A percentile compares a stretch with the other conserved stretches of the same genome.
Conservation (phyloP, 2,888 invertebrate genomes). For the Ptilodon capucinus region DNA sequence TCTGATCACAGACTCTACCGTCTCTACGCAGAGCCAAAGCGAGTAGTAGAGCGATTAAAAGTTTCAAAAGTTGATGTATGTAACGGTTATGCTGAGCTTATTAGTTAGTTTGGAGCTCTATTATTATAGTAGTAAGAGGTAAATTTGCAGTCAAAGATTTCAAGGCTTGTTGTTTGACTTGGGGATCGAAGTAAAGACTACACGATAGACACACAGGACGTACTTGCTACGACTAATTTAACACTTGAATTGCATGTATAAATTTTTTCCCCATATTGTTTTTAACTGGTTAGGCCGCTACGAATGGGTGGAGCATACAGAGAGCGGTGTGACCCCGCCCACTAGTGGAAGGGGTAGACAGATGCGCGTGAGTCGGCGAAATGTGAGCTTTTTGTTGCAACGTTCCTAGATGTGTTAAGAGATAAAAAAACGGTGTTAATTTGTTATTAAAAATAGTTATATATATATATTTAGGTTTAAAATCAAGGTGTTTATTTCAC, state of each 20-base stretch:
- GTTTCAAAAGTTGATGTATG: neutral
- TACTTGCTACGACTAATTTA: too few species aligned
- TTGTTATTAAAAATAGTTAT: neutral
- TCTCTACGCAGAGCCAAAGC: constrained; percentile 1
- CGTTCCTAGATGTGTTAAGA: constrained; percentile 27
- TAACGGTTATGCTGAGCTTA: constrained; percentile 10
- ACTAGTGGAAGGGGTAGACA: constrained; percentile 43
- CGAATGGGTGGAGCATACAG: constrained; percentile 10
- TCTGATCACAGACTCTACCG: constrained; percentile 21
- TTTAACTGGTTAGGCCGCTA: neutral
- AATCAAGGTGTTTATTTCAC: too few species aligned
- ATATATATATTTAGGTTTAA: too few species aligned
- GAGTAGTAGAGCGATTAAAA: neutral
- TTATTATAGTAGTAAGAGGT: too few species aligned
- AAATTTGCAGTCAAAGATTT: too few species aligned
- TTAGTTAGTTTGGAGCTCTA: too few species aligned
- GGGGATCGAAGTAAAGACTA: too few species aligned
- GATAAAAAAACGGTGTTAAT: constrained; percentile 16
- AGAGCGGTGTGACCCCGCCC: constrained; percentile 11
- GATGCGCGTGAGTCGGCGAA: constrained; percentile 65
- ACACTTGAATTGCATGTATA: too few species aligned
- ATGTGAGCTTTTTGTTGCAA: constrained; percentile 31
- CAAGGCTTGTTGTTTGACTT: too few species aligned
- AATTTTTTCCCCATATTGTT: neutral
- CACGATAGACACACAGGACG: too few species aligned